phyloP scores from a whole-genome alignment of 2,113 vertebrate species.

The Tichodroma muraria region DNA sequence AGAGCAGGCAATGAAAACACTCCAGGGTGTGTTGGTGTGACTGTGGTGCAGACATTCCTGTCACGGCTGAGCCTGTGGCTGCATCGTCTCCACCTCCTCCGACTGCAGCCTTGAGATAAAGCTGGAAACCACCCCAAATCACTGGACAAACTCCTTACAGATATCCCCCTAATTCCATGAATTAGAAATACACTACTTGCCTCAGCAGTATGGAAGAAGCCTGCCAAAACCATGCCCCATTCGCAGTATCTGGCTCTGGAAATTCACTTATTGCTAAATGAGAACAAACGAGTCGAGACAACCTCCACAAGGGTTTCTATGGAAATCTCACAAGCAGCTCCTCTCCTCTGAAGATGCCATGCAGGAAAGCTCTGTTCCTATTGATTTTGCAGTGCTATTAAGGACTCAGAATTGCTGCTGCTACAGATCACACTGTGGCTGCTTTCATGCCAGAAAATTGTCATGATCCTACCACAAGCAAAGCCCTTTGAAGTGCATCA shows the following conservation, averaged over 20 bases:
- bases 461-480: not conserved
- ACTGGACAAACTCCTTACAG: not conserved
- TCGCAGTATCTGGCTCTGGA: not conserved
- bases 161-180: not conserved
- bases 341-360: not conserved
- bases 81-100: not conserved
- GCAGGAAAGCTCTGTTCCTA: constrained; percentile 1
- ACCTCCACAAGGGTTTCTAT: constrained; percentile 34
- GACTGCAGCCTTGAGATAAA: not conserved
- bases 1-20: not conserved
- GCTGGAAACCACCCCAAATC: not conserved
- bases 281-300: not conserved
- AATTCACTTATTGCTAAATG: constrained; percentile 19
- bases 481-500: not conserved
- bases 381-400: not conserved
- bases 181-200: not conserved
- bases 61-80: fast-evolving
- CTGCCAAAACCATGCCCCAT: not conserved
- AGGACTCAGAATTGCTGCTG: not conserved
- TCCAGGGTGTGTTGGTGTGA: fast-evolving
- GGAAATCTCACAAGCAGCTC: constrained; percentile 37
- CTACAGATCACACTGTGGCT: not conserved
- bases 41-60: not conserved
- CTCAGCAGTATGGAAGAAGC: not conserved
- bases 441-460: constrained; percentile 16